phyloP scores from a whole-genome alignment of 2,797 vertebrate species.

The Gallirallus australis region DNA sequence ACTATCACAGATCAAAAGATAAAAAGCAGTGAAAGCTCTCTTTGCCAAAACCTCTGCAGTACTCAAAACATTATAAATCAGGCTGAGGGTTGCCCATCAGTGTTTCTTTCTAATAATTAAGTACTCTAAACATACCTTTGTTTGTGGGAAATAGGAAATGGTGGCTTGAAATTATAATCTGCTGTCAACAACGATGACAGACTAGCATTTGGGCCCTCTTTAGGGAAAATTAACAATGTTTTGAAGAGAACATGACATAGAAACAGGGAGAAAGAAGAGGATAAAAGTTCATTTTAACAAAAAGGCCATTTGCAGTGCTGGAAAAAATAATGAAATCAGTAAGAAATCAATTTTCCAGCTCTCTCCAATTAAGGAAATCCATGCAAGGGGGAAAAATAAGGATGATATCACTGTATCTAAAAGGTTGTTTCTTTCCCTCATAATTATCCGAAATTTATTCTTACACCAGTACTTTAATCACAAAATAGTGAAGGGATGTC shows the following conservation, averaged over 20 bases:
- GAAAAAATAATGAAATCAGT: background rate
- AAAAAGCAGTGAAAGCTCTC: background rate
- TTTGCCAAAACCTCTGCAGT: background rate
- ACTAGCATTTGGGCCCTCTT: background rate
- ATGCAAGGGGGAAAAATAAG: background rate
- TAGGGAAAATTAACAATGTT: background rate
- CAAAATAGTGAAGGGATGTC: background rate
- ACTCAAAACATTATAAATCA: background rate
- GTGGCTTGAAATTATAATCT: constrained; percentile 5
- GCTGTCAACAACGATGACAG: background rate
- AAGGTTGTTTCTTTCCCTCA: background rate
- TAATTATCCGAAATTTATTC: background rate
- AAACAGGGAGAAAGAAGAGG: background rate
- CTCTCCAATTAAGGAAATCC: background rate
- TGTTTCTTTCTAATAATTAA: background rate
- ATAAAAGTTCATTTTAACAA: background rate
- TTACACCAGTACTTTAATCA: background rate
- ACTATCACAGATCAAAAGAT: background rate
- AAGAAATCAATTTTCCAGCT: constrained; percentile 47
- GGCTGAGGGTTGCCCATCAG: background rate
- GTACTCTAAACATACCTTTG: background rate
- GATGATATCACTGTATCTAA: background rate
- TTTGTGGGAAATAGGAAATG: background rate
- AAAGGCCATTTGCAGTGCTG: background rate
- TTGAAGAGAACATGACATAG: background rate